Conservation (phyloP, 2,797 vertebrate species). For the Rhinichthys osculus region DNA sequence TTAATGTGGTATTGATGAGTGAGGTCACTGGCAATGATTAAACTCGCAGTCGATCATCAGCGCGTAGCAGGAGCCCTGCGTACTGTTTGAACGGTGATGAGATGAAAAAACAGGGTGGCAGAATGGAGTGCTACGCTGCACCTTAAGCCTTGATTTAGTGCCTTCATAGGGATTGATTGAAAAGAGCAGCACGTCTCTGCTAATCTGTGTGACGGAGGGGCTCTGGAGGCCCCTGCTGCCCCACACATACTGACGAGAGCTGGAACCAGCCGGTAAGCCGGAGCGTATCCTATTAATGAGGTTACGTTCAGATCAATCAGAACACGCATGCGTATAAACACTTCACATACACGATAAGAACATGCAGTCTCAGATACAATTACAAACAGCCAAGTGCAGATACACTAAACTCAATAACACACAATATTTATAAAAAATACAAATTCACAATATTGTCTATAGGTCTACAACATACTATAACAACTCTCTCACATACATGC, state of each 20-base stretch:
- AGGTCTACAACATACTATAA: neutral
- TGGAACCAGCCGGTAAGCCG: slow-evolving; percentile 23
- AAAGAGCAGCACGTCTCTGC: slow-evolving; percentile 69
- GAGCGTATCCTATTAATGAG: slow-evolving; percentile 49
- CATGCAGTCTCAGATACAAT: slow-evolving; percentile 10
- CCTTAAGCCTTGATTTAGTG: slow-evolving; percentile 75
- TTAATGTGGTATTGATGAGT: slow-evolving; percentile 77
- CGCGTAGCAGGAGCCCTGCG: slow-evolving; percentile 51
- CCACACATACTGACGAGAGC: slow-evolving; percentile 40
- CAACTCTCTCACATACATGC: neutral
- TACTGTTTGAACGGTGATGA: slow-evolving; percentile 72
- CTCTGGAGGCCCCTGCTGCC: slow-evolving; percentile 37
- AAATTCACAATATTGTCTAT: neutral
- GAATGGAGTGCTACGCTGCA: slow-evolving; percentile 68
- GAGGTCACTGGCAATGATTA: slow-evolving; percentile 76
- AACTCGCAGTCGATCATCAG: slow-evolving; percentile 66
- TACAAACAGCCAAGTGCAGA: slow-evolving; percentile 58
- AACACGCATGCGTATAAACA: neutral
- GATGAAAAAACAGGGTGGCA: slow-evolving; percentile 64
- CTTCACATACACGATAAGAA: slow-evolving; percentile 30
- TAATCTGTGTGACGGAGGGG: slow-evolving; percentile 63
- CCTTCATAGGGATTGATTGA: slow-evolving; percentile 72
- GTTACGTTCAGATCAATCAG: slow-evolving; percentile 45
- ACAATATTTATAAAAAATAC: neutral
- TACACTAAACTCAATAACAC: slow-evolving; percentile 36